Evolutionary conservation across 2,888 invertebrate species (phyloP).

Genomic region (Stegana nigrithorax): DNA sequence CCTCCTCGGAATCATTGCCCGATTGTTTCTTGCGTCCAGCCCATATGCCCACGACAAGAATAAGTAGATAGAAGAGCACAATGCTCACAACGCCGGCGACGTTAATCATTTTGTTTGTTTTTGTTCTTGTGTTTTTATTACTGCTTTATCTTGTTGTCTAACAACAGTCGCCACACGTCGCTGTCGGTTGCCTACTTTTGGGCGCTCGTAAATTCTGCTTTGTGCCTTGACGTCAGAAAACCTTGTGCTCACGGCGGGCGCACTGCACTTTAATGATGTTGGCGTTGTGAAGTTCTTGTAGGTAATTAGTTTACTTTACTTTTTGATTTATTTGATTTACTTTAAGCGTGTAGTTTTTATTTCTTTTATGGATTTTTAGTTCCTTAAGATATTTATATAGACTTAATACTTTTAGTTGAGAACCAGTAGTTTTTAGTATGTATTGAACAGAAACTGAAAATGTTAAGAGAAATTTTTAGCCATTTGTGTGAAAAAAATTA

Average conservation of each 20-base stretch:
- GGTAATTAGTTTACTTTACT: neutral
- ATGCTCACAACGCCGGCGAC: slow-evolving; percentile 93
- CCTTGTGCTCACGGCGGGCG: neutral
- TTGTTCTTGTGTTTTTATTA: neutral
- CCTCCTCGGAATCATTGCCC: slow-evolving; percentile 92
- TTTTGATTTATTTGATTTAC: no score
- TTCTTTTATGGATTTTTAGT: no score
- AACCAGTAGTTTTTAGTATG: no score
- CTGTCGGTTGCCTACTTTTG: slow-evolving; percentile 8
- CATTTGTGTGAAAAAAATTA: neutral
- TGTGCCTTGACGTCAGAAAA: no score
- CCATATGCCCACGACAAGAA: slow-evolving; percentile 96
- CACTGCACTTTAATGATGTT: no score
- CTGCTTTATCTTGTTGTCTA: no score
- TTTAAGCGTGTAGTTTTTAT: no score
- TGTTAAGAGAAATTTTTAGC: neutral
- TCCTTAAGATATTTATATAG: neutral
- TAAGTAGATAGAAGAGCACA: slow-evolving; percentile 94
- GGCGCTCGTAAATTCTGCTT: no score
- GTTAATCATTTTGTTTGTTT: slow-evolving; percentile 79
- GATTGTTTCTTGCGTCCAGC: slow-evolving; percentile 92
- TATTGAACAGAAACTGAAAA: neutral
- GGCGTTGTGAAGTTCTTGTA: neutral
- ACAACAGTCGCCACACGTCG: no score
- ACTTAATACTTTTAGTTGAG: neutral